Evolutionary conservation across 2,797 vertebrate genomes (phyloP).

Genomic region (Ceryle rudis): DNA sequence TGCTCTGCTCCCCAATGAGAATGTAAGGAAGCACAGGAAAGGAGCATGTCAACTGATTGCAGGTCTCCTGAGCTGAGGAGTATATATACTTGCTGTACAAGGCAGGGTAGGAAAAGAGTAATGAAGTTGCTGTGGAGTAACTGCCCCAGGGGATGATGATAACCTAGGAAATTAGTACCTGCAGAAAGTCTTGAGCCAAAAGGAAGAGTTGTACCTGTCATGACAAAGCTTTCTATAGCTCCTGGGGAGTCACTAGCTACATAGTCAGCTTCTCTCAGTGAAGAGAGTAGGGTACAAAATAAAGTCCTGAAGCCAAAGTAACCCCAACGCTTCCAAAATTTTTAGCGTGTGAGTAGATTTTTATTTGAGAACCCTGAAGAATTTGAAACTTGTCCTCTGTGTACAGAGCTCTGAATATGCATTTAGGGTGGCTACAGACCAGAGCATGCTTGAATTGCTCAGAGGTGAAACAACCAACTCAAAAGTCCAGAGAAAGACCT

Average conservation of each 20-base stretch:
- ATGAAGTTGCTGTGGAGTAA: background rate
- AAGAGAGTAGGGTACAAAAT: background rate
- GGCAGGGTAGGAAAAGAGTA: background rate
- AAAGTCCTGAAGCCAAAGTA: background rate
- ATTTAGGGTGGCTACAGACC: background rate
- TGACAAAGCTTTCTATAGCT: background rate
- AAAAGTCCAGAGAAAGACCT: background rate
- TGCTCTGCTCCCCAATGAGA: background rate
- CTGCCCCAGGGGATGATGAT: background rate
- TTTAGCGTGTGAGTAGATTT: background rate
- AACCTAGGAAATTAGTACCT: background rate
- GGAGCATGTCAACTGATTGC: background rate
- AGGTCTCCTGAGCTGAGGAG: background rate
- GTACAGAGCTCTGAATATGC: background rate
- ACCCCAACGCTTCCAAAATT: accelerated
- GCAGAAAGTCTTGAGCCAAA: background rate
- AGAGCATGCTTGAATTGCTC: background rate
- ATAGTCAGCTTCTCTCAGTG: background rate
- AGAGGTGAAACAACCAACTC: background rate
- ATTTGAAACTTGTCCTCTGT: background rate
- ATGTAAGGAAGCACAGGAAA: background rate
- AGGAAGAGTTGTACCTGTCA: background rate
- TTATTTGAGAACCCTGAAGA: background rate
- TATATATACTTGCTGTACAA: background rate
- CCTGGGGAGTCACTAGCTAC: background rate